Conservation (phyloP, 2,888 invertebrate genomes). For the Chydorus sphaericus region DNA sequence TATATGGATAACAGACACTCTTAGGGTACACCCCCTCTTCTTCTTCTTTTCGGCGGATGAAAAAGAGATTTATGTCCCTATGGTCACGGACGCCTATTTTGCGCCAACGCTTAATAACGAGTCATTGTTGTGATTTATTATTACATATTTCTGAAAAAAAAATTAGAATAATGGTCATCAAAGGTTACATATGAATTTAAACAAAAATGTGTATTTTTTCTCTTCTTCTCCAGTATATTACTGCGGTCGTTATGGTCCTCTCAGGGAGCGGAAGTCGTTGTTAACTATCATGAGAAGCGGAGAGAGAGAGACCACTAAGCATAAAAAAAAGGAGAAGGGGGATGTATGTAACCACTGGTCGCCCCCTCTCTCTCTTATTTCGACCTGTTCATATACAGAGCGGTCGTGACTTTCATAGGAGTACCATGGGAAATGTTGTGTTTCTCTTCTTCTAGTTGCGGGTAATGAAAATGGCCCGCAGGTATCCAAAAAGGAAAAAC, state of each 20-base stretch:
- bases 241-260: no score
- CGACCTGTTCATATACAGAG: background rate
- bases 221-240: no score
- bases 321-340: background rate
- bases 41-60: background rate
- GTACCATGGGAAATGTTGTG: background rate
- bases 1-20: no score
- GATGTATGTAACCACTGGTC: constrained; percentile 4
- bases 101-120: no score
- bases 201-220: no score
- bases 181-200: no score
- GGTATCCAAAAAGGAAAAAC: no score
- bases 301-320: background rate
- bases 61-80: background rate
- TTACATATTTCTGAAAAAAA: background rate
- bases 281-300: background rate
- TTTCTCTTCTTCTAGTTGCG: background rate
- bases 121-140: background rate
- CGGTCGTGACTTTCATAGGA: constrained; percentile 1
- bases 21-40: background rate
- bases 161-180: background rate
- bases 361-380: background rate
- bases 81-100: background rate
- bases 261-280: background rate
- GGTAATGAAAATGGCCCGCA: constrained; percentile 2